phyloP scores from a whole-genome alignment of 1,140 invertebrate species.

The Spodoptera frugiperda region DNA sequence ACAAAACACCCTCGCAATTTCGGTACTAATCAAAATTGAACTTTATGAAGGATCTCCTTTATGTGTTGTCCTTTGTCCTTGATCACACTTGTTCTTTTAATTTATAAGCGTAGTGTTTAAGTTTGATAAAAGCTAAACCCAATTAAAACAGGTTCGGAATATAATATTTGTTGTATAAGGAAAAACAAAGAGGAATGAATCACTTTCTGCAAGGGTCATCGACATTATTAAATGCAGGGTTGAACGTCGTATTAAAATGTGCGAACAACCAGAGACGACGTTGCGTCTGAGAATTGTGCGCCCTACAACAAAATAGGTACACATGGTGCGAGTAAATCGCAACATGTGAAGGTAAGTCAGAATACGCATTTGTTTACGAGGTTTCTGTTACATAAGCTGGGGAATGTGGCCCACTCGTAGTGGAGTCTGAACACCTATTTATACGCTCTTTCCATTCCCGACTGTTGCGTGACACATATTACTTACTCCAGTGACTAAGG shows the following conservation, averaged over 20 bases:
- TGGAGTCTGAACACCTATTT: slow-evolving; percentile 70
- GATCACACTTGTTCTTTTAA: background rate
- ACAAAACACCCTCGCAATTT: slow-evolving; percentile 42
- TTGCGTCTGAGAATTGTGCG: background rate
- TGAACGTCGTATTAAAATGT: slow-evolving; percentile 7
- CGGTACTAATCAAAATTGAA: slow-evolving; percentile 1
- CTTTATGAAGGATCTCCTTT: background rate
- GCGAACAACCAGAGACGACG: background rate
- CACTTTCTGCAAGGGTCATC: slow-evolving; percentile 13
- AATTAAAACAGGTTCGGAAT: background rate
- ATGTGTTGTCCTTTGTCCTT: background rate
- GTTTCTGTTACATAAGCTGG: slow-evolving; percentile 72
- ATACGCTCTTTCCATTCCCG: slow-evolving; percentile 76
- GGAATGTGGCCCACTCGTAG: slow-evolving; percentile 60
- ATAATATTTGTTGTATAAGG: slow-evolving; percentile 10
- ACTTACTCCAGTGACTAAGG: slow-evolving; percentile 71
- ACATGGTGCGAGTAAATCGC: slow-evolving; percentile 9
- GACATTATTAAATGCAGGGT: slow-evolving; percentile 10
- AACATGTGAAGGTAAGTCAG: slow-evolving; percentile 42
- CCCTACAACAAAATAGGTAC: slow-evolving; percentile 28
- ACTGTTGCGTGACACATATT: slow-evolving; percentile 69
- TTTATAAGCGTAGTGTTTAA: too few species aligned
- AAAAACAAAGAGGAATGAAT: slow-evolving; percentile 15
- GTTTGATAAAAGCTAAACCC: too few species aligned
- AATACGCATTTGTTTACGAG: slow-evolving; percentile 73